A percentile compares a stretch with the other conserved stretches of the same genome.
Conservation (phyloP, 2,888 invertebrate genomes). For the Aradus depressus region DNA sequence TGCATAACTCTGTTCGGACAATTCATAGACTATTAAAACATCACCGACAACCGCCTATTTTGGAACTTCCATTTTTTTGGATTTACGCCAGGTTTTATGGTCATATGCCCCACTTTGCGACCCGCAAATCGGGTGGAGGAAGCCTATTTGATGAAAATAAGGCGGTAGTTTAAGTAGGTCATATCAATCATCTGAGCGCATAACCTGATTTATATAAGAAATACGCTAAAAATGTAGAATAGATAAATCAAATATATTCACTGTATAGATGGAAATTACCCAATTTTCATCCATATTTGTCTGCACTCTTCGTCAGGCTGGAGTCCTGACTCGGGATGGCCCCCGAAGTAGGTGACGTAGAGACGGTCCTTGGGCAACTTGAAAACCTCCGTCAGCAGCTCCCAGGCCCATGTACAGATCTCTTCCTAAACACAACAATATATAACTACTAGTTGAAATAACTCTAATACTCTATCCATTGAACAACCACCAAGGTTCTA, state of each 20-base stretch:
- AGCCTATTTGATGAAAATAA: too few relatives aligned
- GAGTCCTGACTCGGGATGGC: constrained; percentile 67
- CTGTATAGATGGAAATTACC: constrained; percentile 41
- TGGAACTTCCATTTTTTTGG: too few relatives aligned
- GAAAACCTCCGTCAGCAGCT: constrained; percentile 71
- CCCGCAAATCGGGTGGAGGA: too few relatives aligned
- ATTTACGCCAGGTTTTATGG: too few relatives aligned
- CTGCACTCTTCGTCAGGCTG: constrained; percentile 88
- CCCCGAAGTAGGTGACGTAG: constrained; percentile 98
- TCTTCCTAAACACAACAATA: constrained; percentile 53
- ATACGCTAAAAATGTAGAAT: neutral
- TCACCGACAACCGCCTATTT: too few relatives aligned
- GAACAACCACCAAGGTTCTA: too few relatives aligned
- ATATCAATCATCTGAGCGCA: neutral
- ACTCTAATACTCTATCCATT: too few relatives aligned
- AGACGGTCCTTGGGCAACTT: constrained; percentile 74
- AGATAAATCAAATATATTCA: neutral
- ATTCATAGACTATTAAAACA: too few relatives aligned
- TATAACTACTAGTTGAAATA: neutral
- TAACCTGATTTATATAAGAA: neutral
- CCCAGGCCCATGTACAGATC: constrained; percentile 96
- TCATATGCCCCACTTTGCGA: too few relatives aligned
- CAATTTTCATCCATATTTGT: constrained; percentile 58
- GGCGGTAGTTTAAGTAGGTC: too few relatives aligned
- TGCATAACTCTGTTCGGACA: too few relatives aligned